Percentiles rank a stretch among this genome's conserved stretches.
phyloP scores from a whole-genome alignment of 2,888 invertebrate species.

The Spisula subtruncata region DNA sequence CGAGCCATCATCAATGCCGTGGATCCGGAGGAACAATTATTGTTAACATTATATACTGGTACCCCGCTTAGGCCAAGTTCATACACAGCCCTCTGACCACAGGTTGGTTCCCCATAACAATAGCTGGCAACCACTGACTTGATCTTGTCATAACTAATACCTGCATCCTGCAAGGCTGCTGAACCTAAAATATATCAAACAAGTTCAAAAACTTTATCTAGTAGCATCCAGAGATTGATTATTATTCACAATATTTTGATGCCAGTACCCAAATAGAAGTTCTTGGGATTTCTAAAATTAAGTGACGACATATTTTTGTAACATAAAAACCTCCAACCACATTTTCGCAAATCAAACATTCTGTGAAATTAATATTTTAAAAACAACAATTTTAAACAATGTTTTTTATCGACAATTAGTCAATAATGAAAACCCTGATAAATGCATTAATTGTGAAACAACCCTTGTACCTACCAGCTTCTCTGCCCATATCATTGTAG shows the following conservation, averaged over 20 bases:
- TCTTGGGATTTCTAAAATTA: too few species aligned
- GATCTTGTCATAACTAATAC: slow-evolving; percentile 76
- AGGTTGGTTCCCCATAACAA: slow-evolving; percentile 86
- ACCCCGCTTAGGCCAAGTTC: slow-evolving; percentile 93
- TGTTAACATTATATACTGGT: slow-evolving; percentile 85
- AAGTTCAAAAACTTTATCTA: background rate
- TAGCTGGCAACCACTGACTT: slow-evolving; percentile 85
- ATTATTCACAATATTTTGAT: too few species aligned
- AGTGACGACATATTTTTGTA: too few species aligned
- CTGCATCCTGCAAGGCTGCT: slow-evolving; percentile 81
- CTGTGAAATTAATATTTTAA: too few species aligned
- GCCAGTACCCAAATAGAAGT: too few species aligned
- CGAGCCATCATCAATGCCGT: slow-evolving; percentile 83
- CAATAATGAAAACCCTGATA: too few species aligned
- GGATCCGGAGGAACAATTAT: slow-evolving; percentile 85
- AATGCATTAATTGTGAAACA: too few species aligned
- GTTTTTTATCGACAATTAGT: too few species aligned
- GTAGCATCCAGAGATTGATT: too few species aligned
- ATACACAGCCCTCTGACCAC: slow-evolving; percentile 95
- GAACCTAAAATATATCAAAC: slow-evolving; percentile 69
- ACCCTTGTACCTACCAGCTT: slow-evolving; percentile 77
- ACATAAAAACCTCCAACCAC: too few species aligned
- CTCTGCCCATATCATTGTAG: slow-evolving; percentile 84
- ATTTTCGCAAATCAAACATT: too few species aligned
- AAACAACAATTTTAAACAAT: too few species aligned